These are phyloP conservation scores for Vulpes ferrilata DNA, from an alignment of 2,113 vertebrate species.

Conservation along the genomic window DNA sequence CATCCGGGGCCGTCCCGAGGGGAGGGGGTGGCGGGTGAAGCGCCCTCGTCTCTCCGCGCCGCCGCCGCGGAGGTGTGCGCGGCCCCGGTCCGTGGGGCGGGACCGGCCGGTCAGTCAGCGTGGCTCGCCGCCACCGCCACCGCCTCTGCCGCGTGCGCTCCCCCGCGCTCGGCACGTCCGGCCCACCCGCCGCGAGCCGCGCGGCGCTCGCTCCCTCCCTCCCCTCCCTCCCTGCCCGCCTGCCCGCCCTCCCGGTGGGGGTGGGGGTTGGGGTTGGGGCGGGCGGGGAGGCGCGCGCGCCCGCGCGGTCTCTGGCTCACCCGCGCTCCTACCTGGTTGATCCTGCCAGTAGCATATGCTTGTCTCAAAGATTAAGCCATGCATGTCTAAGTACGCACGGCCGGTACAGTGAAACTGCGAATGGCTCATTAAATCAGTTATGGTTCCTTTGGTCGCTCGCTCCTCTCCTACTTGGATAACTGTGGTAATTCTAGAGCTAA, in stretches of 20 bases:
- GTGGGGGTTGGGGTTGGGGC: too few species aligned
- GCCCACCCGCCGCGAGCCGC: background rate
- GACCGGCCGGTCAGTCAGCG: background rate
- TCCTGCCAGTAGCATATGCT: constrained; percentile 73
- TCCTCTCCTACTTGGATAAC: constrained; percentile 71
- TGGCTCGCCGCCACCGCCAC: background rate
- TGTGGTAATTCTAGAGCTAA: constrained; percentile 73
- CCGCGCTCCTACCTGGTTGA: constrained; percentile 53
- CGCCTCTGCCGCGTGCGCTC: background rate
- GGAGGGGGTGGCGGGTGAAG: background rate
- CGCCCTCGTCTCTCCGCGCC: background rate
- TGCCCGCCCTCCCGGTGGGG: too few species aligned
- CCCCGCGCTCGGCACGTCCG: too few species aligned
- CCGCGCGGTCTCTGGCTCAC: background rate
- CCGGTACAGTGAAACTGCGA: constrained; percentile 79
- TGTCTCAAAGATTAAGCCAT: constrained; percentile 80
- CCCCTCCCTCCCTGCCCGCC: too few species aligned
- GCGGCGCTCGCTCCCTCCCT: too few species aligned
- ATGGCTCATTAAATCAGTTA: constrained; percentile 83
- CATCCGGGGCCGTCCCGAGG: background rate
- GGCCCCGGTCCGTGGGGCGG: background rate
- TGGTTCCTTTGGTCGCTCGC: constrained; percentile 66
- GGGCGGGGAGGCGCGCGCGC: too few species aligned
- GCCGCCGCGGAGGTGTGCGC: background rate
- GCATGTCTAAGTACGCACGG: constrained; percentile 70